phyloP scores from a whole-genome alignment of 2,797 vertebrate species.

The Balearica regulorum region DNA sequence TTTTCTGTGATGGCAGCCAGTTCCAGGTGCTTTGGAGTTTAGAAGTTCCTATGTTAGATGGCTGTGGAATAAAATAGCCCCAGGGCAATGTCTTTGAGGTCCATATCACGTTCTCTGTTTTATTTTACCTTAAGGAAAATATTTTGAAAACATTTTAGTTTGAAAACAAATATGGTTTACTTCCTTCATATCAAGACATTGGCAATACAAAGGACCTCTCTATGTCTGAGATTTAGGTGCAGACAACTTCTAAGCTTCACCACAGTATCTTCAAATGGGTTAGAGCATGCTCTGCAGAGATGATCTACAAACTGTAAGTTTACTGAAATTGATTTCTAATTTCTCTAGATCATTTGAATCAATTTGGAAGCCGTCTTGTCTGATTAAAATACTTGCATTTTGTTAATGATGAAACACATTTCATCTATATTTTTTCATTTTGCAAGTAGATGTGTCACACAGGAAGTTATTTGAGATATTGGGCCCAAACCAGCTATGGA shows the following conservation, averaged over 20 bases:
- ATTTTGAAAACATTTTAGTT: slow-evolving; percentile 27
- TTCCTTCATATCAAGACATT: background rate
- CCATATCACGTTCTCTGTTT: slow-evolving; percentile 26
- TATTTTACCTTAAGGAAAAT: slow-evolving; percentile 43
- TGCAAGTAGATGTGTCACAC: fast-evolving
- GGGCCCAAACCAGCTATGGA: background rate
- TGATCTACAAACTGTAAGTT: background rate
- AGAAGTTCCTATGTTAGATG: background rate
- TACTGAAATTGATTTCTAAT: background rate
- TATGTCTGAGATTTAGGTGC: background rate
- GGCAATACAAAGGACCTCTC: background rate
- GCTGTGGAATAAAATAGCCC: slow-evolving; percentile 30
- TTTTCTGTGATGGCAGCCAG: slow-evolving; percentile 21
- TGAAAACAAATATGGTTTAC: slow-evolving; percentile 22
- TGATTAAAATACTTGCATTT: background rate
- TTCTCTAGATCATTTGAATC: background rate
- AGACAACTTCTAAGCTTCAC: background rate
- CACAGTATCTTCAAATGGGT: background rate
- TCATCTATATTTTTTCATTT: background rate
- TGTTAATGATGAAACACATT: background rate
- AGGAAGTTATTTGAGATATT: background rate
- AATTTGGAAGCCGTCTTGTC: background rate
- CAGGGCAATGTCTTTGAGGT: slow-evolving; percentile 1
- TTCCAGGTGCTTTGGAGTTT: slow-evolving; percentile 42
- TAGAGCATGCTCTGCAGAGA: background rate